phyloP scores from a whole-genome alignment of 2,888 invertebrate species.

The Geotrupes spiniger region DNA sequence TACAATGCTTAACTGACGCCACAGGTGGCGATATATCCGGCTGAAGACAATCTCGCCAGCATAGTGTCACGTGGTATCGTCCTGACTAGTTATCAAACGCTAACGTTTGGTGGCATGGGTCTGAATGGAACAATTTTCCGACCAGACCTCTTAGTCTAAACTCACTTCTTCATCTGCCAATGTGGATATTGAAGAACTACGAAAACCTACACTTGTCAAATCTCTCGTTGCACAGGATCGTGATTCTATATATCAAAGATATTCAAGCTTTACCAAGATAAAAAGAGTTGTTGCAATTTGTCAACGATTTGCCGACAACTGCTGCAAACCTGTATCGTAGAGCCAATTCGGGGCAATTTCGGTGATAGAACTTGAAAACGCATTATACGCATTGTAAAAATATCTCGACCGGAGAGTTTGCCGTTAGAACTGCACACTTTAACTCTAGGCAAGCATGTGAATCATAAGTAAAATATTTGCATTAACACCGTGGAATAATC shows the following conservation, averaged over 20 bases:
- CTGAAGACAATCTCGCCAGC: no score
- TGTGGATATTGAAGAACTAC: not conserved
- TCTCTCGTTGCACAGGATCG: not conserved
- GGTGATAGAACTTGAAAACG: slow-evolving; percentile 7
- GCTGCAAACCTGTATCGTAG: not conserved
- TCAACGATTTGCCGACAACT: slow-evolving; percentile 12
- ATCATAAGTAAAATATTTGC: slow-evolving; percentile 5
- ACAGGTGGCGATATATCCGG: no score
- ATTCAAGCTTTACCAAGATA: slow-evolving; percentile 10
- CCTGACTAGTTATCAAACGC: no score
- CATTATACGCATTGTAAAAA: not conserved
- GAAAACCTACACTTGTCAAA: not conserved
- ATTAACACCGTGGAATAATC: slow-evolving; percentile 8
- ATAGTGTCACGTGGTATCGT: no score
- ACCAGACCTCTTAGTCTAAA: no score
- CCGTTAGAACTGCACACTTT: not conserved
- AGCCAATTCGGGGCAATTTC: not conserved
- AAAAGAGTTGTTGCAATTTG: slow-evolving; percentile 9
- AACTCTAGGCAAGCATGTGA: not conserved
- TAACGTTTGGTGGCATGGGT: no score
- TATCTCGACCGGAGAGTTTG: slow-evolving; percentile 10
- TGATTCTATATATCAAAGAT: not conserved
- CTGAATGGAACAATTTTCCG: no score
- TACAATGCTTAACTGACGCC: no score
- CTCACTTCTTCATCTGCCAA: not conserved